These are phyloP conservation scores for Lasioglossum lativentre DNA, from an alignment of 2,888 invertebrate genomes.

Conservation along the genomic window DNA sequence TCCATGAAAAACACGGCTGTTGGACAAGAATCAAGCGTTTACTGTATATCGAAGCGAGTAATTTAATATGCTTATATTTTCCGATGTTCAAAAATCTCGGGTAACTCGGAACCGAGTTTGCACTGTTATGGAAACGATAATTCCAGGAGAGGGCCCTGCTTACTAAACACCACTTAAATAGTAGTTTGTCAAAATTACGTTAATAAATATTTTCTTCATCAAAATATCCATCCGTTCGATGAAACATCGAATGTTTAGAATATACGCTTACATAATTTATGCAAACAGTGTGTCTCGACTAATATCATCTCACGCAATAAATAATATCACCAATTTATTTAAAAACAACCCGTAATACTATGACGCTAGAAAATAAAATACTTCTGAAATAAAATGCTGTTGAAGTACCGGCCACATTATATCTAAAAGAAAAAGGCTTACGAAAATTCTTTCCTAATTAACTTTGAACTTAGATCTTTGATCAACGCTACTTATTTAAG, in stretches of 20 bases:
- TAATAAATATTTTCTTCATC: slow-evolving; percentile 42
- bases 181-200: slow-evolving; percentile 2
- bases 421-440: neutral
- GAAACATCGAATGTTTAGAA: slow-evolving; percentile 11
- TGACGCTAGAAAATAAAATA: slow-evolving; percentile 15
- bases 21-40: too few relatives aligned
- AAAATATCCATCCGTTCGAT: slow-evolving; percentile 23
- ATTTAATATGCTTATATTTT: slow-evolving; percentile 12
- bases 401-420: neutral
- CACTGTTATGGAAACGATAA: slow-evolving; percentile 9
- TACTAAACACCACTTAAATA: slow-evolving; percentile 1
- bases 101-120: slow-evolving; percentile 14
- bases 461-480: neutral
- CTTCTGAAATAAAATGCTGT: neutral
- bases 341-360: slow-evolving; percentile 7
- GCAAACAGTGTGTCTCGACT: neutral
- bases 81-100: neutral
- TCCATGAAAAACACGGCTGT: too few relatives aligned
- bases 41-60: slow-evolving; percentile 31
- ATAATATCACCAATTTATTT: slow-evolving; percentile 34
- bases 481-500: slow-evolving; percentile 3
- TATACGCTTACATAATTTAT: slow-evolving; percentile 14
- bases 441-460: neutral
- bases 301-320: slow-evolving; percentile 24
- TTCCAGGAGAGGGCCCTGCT: neutral